A percentile compares a stretch with the other conserved stretches of the same genome.
Conservation (phyloP, 2,113 vertebrate genomes). For the Leucosticte australis region DNA sequence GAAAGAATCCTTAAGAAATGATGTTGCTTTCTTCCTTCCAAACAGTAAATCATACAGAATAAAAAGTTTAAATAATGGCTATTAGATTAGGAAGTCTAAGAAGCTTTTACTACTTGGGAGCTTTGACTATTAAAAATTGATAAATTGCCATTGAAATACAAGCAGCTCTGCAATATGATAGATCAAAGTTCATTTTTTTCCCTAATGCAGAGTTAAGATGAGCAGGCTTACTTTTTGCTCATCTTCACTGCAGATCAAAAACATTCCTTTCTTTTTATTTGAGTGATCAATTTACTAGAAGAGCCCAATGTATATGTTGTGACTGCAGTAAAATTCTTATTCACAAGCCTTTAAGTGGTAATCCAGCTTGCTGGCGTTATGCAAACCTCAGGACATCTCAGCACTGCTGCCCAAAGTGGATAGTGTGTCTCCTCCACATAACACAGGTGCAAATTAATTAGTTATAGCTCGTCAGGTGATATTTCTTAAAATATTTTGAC, state of each 20-base stretch:
- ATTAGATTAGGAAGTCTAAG: not conserved
- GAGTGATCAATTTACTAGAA: slow-evolving; percentile 16
- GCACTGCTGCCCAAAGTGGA: not conserved
- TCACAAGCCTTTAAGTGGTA: not conserved
- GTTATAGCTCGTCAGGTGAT: not conserved
- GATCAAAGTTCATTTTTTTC: slow-evolving; percentile 55
- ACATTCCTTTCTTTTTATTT: slow-evolving; percentile 46
- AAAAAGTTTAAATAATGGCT: not conserved
- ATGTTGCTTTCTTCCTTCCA: not conserved
- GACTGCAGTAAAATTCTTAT: slow-evolving; percentile 10
- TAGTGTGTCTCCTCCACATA: not conserved
- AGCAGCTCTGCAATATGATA: slow-evolving; percentile 25
- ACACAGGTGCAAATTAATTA: not conserved
- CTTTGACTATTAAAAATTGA: slow-evolving; percentile 50
- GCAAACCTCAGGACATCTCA: not conserved
- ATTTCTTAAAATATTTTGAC: slow-evolving; percentile 12
- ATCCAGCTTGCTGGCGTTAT: not conserved
- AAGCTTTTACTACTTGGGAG: slow-evolving; percentile 26
- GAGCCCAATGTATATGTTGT: not conserved
- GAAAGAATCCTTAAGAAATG: not conserved
- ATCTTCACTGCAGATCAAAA: slow-evolving; percentile 37
- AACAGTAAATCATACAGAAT: not conserved
- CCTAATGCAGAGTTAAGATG: not conserved
- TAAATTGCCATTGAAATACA: slow-evolving; percentile 45
- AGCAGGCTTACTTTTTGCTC: slow-evolving; percentile 15